Conservation (phyloP, 2,888 invertebrate species). For the Sepiola atlantica region DNA sequence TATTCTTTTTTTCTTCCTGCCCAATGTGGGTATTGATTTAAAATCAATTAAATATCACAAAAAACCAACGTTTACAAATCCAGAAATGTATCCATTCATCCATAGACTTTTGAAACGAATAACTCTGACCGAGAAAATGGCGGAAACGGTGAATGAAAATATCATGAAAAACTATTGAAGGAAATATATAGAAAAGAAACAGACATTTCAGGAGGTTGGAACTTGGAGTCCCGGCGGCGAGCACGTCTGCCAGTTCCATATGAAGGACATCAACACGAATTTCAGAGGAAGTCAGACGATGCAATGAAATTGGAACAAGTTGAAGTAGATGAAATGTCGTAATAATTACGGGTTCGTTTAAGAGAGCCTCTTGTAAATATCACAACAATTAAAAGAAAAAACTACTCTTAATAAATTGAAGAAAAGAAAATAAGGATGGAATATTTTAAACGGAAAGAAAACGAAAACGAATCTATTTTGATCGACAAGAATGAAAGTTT, state of each 20-base stretch:
- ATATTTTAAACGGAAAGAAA: no score
- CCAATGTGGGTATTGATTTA: not conserved
- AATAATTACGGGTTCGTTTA: not conserved
- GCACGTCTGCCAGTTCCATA: not conserved
- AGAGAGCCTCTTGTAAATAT: constrained; percentile 2
- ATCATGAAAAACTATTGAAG: no score
- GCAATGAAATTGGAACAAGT: not conserved
- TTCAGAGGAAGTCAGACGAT: no score
- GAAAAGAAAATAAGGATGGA: no score
- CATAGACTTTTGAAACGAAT: no score
- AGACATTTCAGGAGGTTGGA: not conserved
- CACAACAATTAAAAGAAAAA: not conserved
- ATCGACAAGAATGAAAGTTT: no score
- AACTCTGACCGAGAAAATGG: not conserved
- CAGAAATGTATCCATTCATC: not conserved
- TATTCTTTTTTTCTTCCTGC: not conserved
- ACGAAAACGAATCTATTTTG: no score
- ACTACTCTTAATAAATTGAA: no score
- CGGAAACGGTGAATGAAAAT: not conserved
- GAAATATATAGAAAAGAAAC: not conserved
- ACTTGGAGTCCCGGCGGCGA: not conserved
- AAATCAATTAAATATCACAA: not conserved
- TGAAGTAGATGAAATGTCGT: not conserved
- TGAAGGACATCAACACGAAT: not conserved
- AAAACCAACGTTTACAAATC: not conserved